A percentile compares a stretch with the other conserved stretches of the same genome.
phyloP scores from a whole-genome alignment of 1,140 invertebrate genomes.

The Ceratosolen fusciceps region DNA sequence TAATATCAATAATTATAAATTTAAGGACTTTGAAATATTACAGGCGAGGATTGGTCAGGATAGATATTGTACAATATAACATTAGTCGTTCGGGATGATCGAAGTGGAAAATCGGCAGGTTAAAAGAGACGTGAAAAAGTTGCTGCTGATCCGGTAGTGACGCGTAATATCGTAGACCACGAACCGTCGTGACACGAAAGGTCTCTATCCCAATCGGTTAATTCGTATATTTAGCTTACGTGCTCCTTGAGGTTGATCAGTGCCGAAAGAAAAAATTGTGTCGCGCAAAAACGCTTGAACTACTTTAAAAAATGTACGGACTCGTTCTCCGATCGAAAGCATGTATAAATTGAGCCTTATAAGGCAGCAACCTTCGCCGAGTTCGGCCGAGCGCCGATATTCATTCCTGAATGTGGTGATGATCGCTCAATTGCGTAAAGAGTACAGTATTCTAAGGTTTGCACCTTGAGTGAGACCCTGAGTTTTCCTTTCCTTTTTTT shows the following conservation, averaged over 20 bases:
- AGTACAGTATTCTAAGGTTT: conserved; percentile 8
- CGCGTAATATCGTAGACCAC: not conserved
- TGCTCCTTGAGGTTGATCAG: not conserved
- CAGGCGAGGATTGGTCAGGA: no score
- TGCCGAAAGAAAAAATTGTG: not conserved
- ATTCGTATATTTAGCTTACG: not conserved
- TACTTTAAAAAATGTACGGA: conserved; percentile 48
- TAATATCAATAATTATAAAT: no score
- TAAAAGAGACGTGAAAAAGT: not conserved
- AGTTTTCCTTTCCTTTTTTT: not conserved
- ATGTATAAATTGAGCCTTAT: conserved; percentile 50
- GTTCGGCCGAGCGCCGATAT: conserved; percentile 32
- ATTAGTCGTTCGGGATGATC: no score
- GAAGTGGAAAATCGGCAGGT: not conserved
- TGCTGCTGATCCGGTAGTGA: not conserved
- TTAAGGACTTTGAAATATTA: no score
- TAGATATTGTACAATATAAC: no score
- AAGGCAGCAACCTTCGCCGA: conserved; percentile 49
- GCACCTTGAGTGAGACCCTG: not conserved
- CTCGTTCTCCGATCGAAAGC: conserved; percentile 6
- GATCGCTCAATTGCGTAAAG: conserved; percentile 29
- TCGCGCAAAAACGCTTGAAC: conserved; percentile 30
- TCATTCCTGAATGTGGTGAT: conserved; percentile 14
- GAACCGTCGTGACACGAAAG: not conserved
- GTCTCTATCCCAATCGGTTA: not conserved